These are phyloP conservation scores for Acromyrmex charruanus DNA, from an alignment of 1,140 invertebrate species.

Conservation along the genomic window DNA sequence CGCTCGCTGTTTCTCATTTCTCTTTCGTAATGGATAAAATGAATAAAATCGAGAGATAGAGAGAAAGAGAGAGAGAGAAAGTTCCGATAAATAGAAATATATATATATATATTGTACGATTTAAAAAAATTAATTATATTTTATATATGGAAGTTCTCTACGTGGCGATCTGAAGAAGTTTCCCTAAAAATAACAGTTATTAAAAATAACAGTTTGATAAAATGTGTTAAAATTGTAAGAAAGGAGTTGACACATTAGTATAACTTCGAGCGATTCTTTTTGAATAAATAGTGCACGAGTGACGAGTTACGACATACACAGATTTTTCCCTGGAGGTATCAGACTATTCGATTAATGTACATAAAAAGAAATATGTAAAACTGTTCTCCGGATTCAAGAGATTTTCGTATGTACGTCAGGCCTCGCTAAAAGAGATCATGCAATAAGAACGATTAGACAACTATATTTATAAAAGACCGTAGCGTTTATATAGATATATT, in stretches of 20 bases:
- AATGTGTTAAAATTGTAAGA: conserved; percentile 10
- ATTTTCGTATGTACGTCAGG: conserved; percentile 19
- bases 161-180: neutral
- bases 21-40: conserved; percentile 26
- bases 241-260: neutral
- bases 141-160: conserved; percentile 31
- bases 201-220: conserved; percentile 19
- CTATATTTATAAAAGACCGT: conserved; percentile 79
- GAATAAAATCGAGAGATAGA: neutral
- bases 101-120: neutral
- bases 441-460: conserved; percentile 25
- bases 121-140: conserved; percentile 39
- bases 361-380: neutral
- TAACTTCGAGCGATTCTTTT: neutral
- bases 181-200: conserved; percentile 10
- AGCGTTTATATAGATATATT: conserved; percentile 62
- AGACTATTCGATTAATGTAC: neutral
- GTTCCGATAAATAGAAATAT: conserved; percentile 19
- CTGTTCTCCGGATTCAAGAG: conserved; percentile 16
- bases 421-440: conserved; percentile 40
- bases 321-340: conserved; percentile 13
- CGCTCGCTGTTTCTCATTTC: conserved; percentile 13
- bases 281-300: neutral
- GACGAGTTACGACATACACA: neutral
- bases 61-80: neutral